phyloP scores from a whole-genome alignment of 2,888 invertebrate genomes.

The Priocnemis perturbator region DNA sequence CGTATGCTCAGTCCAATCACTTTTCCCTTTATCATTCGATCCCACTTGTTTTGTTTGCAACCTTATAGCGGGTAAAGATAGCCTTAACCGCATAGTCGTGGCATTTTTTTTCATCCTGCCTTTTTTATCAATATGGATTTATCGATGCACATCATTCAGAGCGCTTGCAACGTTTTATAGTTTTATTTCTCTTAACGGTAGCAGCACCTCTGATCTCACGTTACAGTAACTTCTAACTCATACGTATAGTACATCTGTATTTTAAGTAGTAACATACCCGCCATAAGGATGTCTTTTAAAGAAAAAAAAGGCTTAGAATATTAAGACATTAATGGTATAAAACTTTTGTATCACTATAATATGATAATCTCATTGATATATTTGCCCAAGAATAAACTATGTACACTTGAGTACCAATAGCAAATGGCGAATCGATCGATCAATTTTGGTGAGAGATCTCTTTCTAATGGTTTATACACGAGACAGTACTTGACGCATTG shows the following conservation, averaged over 20 bases:
- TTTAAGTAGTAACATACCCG: neutral
- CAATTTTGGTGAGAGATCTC: constrained; percentile 24
- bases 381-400: constrained; percentile 35
- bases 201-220: neutral
- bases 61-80: constrained; percentile 7
- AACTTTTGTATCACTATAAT: constrained; percentile 9
- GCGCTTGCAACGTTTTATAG: constrained; percentile 1
- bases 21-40: constrained; percentile 1
- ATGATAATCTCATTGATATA: constrained; percentile 15
- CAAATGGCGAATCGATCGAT: constrained; percentile 12
- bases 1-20: constrained; percentile 5
- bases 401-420: constrained; percentile 22
- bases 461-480: constrained; percentile 32
- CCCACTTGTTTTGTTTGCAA: neutral
- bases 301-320: neutral
- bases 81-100: neutral
- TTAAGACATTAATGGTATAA: neutral
- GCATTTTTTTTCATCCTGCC: neutral
- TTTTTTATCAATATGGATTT: neutral
- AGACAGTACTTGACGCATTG: constrained; percentile 29
- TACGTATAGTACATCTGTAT: constrained; percentile 3
- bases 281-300: constrained; percentile 6
- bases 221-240: neutral
- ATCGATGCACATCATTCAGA: neutral
- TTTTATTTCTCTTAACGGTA: neutral